phyloP scores from a whole-genome alignment of 2,888 invertebrate species.

The Deroplatys truncata region DNA sequence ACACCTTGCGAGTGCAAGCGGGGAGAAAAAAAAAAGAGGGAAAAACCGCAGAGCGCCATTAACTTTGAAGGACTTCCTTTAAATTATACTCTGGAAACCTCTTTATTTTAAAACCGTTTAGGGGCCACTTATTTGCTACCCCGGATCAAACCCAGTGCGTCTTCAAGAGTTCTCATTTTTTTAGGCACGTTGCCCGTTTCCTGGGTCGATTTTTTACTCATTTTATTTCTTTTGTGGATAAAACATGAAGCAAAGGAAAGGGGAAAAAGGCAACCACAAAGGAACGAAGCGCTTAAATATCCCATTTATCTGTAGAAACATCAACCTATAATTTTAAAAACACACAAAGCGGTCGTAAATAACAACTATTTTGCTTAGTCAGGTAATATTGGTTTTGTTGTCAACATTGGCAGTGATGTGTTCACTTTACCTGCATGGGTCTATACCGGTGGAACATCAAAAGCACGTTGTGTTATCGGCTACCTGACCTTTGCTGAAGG shows the following conservation, averaged over 20 bases:
- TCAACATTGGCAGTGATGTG: neutral
- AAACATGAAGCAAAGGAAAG: neutral
- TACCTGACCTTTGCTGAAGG: too few relatives aligned
- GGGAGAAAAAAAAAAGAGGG: neutral
- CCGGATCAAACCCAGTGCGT: neutral
- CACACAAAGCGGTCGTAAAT: neutral
- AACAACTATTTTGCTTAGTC: neutral
- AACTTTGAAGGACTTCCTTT: neutral
- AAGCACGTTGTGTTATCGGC: too few relatives aligned
- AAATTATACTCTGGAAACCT: slow-evolving; percentile 7
- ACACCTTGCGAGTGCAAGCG: neutral
- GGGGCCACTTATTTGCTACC: neutral
- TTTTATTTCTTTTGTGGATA: neutral
- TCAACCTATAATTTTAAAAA: neutral
- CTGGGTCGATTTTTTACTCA: neutral
- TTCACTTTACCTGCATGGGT: neutral
- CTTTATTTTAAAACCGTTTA: neutral
- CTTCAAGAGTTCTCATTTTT: neutral
- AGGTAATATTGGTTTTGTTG: neutral
- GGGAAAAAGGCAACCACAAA: neutral
- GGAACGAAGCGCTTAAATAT: neutral
- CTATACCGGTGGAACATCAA: neutral
- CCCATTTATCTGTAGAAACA: neutral
- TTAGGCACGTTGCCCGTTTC: neutral
- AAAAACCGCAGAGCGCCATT: neutral